phyloP scores from a whole-genome alignment of 2,888 invertebrate species.

The Physocephala rufipes region DNA sequence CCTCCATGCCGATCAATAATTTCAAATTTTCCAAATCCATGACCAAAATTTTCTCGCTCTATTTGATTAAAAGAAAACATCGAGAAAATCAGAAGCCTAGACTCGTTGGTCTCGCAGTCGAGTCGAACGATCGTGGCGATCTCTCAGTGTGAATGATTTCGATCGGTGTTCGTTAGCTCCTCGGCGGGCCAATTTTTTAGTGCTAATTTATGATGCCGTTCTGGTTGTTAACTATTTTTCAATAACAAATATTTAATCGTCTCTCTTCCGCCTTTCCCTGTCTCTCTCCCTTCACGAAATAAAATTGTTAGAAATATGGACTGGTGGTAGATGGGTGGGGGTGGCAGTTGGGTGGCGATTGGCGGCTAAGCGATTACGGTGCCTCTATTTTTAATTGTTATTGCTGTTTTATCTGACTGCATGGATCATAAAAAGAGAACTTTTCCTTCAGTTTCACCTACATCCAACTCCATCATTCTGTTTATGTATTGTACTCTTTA shows the following conservation, averaged over 20 bases:
- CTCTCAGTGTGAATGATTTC: background rate
- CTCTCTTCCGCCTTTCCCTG: background rate
- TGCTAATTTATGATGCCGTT: constrained; percentile 25
- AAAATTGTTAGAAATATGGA: background rate
- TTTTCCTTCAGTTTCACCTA: too few species aligned
- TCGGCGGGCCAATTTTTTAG: background rate
- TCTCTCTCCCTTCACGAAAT: background rate
- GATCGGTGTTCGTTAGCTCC: background rate
- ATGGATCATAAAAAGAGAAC: constrained; percentile 21
- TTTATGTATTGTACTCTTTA: too few species aligned
- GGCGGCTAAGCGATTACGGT: constrained; percentile 32
- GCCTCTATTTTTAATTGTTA: constrained; percentile 33
- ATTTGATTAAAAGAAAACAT: too few species aligned
- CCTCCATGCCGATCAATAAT: too few species aligned
- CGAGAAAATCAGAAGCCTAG: too few species aligned
- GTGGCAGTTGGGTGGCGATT: background rate
- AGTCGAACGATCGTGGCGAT: constrained; percentile 13
- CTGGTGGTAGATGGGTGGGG: too few species aligned
- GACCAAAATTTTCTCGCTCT: too few species aligned
- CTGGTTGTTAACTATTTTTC: constrained; percentile 20
- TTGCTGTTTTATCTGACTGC: constrained; percentile 15
- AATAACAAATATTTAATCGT: constrained; percentile 25
- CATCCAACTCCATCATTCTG: too few species aligned
- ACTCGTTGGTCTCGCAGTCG: background rate
- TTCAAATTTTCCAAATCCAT: too few species aligned